Conservation (phyloP, 1,140 invertebrate species). For the Parapsyche elsis region DNA sequence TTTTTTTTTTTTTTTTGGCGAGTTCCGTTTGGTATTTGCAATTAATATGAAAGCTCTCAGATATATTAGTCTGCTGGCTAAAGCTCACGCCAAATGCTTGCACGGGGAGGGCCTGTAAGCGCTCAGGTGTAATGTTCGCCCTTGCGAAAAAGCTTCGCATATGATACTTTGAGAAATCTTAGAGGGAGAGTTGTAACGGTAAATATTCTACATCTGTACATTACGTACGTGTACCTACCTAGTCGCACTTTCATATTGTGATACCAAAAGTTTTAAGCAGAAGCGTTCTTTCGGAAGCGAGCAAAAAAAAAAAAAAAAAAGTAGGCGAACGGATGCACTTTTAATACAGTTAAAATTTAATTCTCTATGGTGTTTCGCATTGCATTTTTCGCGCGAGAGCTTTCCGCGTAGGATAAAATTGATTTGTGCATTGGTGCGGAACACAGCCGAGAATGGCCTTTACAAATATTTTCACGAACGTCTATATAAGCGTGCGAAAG, state of each 20-base stretch:
- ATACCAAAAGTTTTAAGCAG: no score
- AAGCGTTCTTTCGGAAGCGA: no score
- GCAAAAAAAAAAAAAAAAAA: no score
- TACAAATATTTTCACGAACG: background rate
- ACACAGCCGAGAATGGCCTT: background rate
- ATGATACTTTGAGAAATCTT: conserved; percentile 31
- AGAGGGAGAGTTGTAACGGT: background rate
- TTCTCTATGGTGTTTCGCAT: background rate
- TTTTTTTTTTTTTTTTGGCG: background rate
- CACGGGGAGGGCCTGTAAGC: conserved; percentile 15
- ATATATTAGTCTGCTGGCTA: conserved; percentile 38
- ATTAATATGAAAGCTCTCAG: conserved; percentile 47
- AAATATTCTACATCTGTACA: background rate
- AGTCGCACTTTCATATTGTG: no score
- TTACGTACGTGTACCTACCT: no score
- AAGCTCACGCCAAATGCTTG: conserved; percentile 37
- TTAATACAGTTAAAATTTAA: background rate
- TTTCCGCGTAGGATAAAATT: no score
- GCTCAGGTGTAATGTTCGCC: conserved; percentile 45
- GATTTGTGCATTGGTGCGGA: no score
- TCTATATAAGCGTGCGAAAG: background rate
- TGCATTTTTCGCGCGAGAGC: no score
- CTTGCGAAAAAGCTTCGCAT: conserved; percentile 41
- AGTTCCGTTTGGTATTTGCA: conserved; percentile 30
- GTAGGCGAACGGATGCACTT: background rate